These are phyloP conservation scores for Axinella damicornis DNA, from an alignment of 37 sponge, comb jelly and placozoan genomes.

Conservation along the genomic window DNA sequence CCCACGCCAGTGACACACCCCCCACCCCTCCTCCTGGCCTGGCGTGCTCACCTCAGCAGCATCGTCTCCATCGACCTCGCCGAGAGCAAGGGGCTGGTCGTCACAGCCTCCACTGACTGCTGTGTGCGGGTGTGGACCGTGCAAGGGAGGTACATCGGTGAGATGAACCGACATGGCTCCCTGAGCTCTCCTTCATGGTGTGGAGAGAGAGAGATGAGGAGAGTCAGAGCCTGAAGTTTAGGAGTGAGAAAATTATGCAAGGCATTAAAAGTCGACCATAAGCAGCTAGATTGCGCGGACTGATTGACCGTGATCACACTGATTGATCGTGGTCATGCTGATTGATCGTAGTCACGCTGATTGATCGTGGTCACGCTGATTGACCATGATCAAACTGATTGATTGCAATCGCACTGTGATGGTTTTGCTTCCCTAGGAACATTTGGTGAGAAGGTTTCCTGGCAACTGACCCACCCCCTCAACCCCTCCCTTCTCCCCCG, in stretches of 20 bases:
- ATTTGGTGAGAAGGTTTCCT: conserved; percentile 76
- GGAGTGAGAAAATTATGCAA: neutral
- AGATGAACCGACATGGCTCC: too few relatives aligned
- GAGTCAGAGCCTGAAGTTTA: neutral
- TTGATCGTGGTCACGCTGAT: too few relatives aligned
- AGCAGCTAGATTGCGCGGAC: neutral
- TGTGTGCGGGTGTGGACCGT: conserved; percentile 83
- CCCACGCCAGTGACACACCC: conserved; percentile 6
- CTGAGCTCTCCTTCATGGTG: too few relatives aligned
- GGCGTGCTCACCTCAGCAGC: conserved; percentile 65
- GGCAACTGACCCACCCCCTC: conserved; percentile 60
- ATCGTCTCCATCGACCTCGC: conserved; percentile 71
- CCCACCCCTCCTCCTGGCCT: conserved; percentile 51
- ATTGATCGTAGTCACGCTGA: too few relatives aligned
- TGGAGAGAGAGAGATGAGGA: neutral
- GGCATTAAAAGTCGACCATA: too few relatives aligned
- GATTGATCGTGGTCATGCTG: too few relatives aligned
- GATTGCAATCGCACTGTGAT: too few relatives aligned
- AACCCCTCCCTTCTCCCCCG: conserved; percentile 25
- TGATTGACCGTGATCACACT: too few relatives aligned
- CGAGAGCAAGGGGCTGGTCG: conserved; percentile 62
- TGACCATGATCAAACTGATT: too few relatives aligned
- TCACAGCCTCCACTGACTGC: conserved; percentile 83
- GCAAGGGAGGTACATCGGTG: conserved; percentile 82
- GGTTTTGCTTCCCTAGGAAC: conserved; percentile 61